Evolutionary conservation across 2,888 invertebrate genomes (phyloP).

Genomic region (Drosophila pullipes): DNA sequence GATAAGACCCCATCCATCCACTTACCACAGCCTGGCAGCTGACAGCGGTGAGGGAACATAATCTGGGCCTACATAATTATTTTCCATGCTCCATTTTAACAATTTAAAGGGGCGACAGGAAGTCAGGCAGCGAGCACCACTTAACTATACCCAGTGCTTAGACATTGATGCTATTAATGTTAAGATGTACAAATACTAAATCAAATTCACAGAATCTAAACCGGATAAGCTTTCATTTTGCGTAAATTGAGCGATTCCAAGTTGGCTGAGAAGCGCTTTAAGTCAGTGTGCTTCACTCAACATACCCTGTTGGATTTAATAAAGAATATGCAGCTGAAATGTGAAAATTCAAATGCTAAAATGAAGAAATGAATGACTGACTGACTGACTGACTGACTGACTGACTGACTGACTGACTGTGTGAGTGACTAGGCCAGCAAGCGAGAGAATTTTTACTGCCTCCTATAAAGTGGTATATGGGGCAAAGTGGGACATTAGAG

Average conservation of each 20-base stretch:
- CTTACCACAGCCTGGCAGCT: slow-evolving; percentile 8
- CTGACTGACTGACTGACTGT: slow-evolving; percentile 17
- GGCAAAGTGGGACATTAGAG: slow-evolving; percentile 52
- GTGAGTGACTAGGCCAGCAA: slow-evolving; percentile 34
- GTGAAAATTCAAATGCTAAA: slow-evolving; percentile 45
- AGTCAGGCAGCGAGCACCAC: not conserved
- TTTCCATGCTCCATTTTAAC: slow-evolving; percentile 75
- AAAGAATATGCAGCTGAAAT: slow-evolving; percentile 28
- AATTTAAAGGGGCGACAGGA: slow-evolving; percentile 45
- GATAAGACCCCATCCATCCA: slow-evolving; percentile 7
- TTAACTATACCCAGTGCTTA: not conserved
- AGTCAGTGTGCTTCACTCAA: not conserved
- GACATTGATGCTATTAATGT: not conserved
- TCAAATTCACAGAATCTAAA: not conserved
- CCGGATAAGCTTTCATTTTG: not conserved
- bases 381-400: slow-evolving; percentile 16
- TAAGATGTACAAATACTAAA: not conserved
- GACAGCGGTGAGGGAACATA: slow-evolving; percentile 32
- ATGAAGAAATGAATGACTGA: slow-evolving; percentile 40
- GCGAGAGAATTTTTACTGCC: slow-evolving; percentile 23
- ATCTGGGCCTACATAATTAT: slow-evolving; percentile 70
- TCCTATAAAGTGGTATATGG: slow-evolving; percentile 1
- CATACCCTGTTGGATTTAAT: slow-evolving; percentile 17
- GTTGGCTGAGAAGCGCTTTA: not conserved
- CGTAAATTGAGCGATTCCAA: not conserved